A percentile compares a stretch with the other conserved stretches of the same genome.
phyloP scores from a whole-genome alignment of 1,140 invertebrate species.

The Thaumetopoea pityocampa region DNA sequence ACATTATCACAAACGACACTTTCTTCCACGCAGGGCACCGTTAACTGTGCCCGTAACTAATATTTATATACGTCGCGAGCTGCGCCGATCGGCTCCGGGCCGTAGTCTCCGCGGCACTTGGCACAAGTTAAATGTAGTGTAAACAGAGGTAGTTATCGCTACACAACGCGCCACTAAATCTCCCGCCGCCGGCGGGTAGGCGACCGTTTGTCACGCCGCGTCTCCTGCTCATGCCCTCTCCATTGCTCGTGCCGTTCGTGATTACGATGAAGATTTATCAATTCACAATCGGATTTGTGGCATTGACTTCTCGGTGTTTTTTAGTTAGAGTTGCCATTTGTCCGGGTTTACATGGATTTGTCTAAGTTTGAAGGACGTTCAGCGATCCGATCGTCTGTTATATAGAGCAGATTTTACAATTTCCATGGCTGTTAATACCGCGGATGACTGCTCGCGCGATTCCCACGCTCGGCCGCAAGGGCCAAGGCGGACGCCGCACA shows the following conservation, averaged over 20 bases:
- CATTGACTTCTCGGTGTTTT: not conserved
- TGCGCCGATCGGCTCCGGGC: constrained; percentile 5
- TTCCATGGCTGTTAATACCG: too few relatives aligned
- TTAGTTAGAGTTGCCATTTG: too few relatives aligned
- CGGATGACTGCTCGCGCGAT: too few relatives aligned
- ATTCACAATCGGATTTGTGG: constrained; percentile 1
- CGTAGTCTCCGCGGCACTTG: constrained; percentile 35
- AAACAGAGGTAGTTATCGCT: constrained; percentile 64
- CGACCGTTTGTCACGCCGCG: constrained; percentile 52
- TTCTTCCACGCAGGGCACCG: constrained; percentile 3
- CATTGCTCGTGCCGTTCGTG: constrained; percentile 23
- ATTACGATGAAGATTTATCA: constrained; percentile 31
- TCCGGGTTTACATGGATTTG: too few relatives aligned
- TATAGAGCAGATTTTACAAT: too few relatives aligned
- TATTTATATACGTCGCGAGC: constrained; percentile 16
- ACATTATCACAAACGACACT: not conserved
- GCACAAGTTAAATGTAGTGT: constrained; percentile 70
- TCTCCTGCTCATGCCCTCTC: constrained; percentile 23
- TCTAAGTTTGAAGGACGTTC: too few relatives aligned
- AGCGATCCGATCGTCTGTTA: too few relatives aligned
- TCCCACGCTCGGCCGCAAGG: too few relatives aligned
- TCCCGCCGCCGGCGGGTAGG: constrained; percentile 28
- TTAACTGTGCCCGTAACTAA: constrained; percentile 16
- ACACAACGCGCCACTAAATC: constrained; percentile 51
- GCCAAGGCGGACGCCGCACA: too few relatives aligned